phyloP scores from a whole-genome alignment of 1,140 invertebrate species.

The Hycleus cichorii region DNA sequence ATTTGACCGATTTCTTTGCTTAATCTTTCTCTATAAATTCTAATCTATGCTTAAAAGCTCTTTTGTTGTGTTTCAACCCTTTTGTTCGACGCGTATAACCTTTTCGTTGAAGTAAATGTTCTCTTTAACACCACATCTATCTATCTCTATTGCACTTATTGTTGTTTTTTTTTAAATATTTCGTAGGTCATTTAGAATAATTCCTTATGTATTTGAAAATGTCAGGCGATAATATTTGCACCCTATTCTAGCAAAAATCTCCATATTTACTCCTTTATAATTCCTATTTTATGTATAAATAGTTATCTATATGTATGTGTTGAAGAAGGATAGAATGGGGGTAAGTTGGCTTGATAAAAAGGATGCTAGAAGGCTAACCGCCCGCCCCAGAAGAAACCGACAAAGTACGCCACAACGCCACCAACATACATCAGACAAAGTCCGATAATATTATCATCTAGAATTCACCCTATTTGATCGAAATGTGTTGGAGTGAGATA shows the following conservation, averaged over 20 bases:
- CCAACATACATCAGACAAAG: neutral
- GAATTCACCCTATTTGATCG: too few relatives aligned
- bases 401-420: neutral
- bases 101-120: too few relatives aligned
- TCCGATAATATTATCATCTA: neutral
- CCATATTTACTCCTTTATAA: neutral
- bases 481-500: too few relatives aligned
- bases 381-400: constrained; percentile 3
- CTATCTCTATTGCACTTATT: too few relatives aligned
- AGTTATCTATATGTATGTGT: too few relatives aligned
- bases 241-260: neutral
- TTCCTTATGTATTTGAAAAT: neutral
- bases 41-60: constrained; percentile 32
- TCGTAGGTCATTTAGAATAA: neutral
- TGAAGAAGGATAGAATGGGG: neutral
- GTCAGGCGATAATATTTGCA: neutral
- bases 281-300: too few relatives aligned
- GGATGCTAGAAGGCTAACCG: constrained; percentile 1
- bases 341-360: neutral
- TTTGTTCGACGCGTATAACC: constrained; percentile 23
- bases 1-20: constrained; percentile 12
- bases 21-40: constrained; percentile 25
- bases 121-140: too few relatives aligned
- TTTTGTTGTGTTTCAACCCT: constrained; percentile 33
- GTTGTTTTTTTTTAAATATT: too few relatives aligned